Conservation (phyloP, 2,113 vertebrate genomes). For the Nibea albiflora region DNA sequence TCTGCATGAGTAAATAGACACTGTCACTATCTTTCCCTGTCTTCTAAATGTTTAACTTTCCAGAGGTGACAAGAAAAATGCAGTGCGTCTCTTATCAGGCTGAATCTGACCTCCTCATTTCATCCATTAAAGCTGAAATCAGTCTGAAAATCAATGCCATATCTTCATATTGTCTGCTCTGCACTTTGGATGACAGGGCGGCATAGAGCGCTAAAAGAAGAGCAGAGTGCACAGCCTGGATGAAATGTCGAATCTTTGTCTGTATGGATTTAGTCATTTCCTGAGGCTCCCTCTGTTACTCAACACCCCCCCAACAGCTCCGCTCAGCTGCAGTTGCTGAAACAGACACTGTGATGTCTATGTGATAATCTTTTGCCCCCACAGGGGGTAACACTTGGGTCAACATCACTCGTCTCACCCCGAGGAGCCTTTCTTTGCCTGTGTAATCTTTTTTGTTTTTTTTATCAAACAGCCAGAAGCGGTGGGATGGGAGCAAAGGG, state of each 20-base stretch:
- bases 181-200: background rate
- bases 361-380: slow-evolving; percentile 52
- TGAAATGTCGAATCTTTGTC: slow-evolving; percentile 36
- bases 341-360: slow-evolving; percentile 36
- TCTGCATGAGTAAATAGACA: background rate
- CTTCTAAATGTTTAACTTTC: slow-evolving; percentile 6
- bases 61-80: slow-evolving; percentile 10
- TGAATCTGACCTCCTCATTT: slow-evolving; percentile 37
- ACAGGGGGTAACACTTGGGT: slow-evolving; percentile 43
- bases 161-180: slow-evolving; percentile 4
- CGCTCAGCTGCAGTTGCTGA: slow-evolving; percentile 22
- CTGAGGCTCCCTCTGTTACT: slow-evolving; percentile 47
- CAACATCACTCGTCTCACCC: slow-evolving; percentile 43
- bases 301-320: slow-evolving; percentile 25
- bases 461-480: slow-evolving; percentile 47
- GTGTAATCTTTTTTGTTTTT: slow-evolving; percentile 32
- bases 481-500: slow-evolving; percentile 41
- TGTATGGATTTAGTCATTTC: slow-evolving; percentile 48
- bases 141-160: slow-evolving; percentile 45
- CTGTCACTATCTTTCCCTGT: background rate
- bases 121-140: slow-evolving; percentile 55
- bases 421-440: slow-evolving; percentile 27
- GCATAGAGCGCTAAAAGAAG: slow-evolving; percentile 14
- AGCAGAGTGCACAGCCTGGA: background rate
- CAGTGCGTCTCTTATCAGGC: slow-evolving; percentile 27